Base-by-base conservation (phyloP, 2,888 invertebrate species). In the Oeneis ivallda region DNA sequence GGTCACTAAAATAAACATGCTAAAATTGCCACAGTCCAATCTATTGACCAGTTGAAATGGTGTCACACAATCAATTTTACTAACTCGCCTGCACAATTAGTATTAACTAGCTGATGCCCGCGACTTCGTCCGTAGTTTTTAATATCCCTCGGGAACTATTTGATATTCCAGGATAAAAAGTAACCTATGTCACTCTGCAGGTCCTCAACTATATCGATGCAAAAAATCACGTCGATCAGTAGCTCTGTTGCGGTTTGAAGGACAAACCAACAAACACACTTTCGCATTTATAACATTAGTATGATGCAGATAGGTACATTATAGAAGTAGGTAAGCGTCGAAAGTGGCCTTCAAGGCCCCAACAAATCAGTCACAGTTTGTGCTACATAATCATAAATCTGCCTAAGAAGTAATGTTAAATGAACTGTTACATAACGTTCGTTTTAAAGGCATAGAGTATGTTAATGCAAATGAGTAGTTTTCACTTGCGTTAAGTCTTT, bases 261-360 rank as follows among this genome's bases (percentile, higher is more conserved):
- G n/a, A n/a, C n/a, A n/a, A n/a, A n/a, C n/a, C n/a, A n/a, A n/a
- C n/a, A n/a, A n/a, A n/a, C n/a, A n/a, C n/a, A n/a, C n/a, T n/a
- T n/a, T n/a, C n/a, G n/a, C n/a, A n/a, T 53, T 53, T 39, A 54
- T 3, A 15, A 54, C n/a, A n/a, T n/a, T n/a, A n/a, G n/a, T n/a
- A n/a, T n/a, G n/a, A n/a, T n/a, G n/a, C n/a, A n/a, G n/a, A 37
- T 58, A 58, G 15, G 59, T 34, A 49, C 49, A n/a, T n/a, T 37
- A 17, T 19, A 50, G 26, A 26, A 26, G 26, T 26, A 34, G 45
- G 57, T 26, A 53, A 41, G 26, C 41, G 32, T 57, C 37, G 41
- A 68, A 54, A 54, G 45, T 57, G 57, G 52, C 67, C 67, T 67
- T 65, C 65, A 45, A 61, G 56, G 56, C 26, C 19, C 10, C 11